Conservation (phyloP, 2,113 vertebrate genomes). For the Agelaius tricolor region DNA sequence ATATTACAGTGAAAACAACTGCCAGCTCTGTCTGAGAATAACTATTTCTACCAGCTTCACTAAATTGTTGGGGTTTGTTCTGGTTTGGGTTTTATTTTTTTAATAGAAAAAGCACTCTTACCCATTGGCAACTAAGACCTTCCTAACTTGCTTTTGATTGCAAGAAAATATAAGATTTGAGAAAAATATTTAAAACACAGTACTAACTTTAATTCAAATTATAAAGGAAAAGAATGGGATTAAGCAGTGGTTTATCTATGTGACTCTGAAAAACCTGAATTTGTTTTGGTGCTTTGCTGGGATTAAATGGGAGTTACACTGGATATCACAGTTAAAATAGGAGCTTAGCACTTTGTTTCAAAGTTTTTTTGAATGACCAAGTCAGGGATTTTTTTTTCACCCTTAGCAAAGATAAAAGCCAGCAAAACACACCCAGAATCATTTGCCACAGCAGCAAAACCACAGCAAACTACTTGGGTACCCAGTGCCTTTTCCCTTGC, state of each 20-base stretch:
- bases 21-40: background rate
- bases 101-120: background rate
- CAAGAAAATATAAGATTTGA: background rate
- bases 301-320: background rate
- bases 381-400: background rate
- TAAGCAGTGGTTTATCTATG: background rate
- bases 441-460: background rate
- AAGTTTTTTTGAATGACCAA: background rate
- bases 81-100: background rate
- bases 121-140: background rate
- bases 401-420: background rate
- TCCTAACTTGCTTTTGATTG: background rate
- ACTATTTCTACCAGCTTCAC: background rate
- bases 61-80: background rate
- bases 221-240: background rate
- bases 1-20: background rate
- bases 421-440: background rate
- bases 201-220: background rate
- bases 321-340: background rate
- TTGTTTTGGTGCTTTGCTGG: background rate
- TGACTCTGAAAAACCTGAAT: background rate
- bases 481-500: background rate
- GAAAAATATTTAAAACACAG: background rate
- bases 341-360: background rate
- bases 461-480: background rate